Conservation (phyloP, 2,888 invertebrate genomes). For the Punctoribates punctum region DNA sequence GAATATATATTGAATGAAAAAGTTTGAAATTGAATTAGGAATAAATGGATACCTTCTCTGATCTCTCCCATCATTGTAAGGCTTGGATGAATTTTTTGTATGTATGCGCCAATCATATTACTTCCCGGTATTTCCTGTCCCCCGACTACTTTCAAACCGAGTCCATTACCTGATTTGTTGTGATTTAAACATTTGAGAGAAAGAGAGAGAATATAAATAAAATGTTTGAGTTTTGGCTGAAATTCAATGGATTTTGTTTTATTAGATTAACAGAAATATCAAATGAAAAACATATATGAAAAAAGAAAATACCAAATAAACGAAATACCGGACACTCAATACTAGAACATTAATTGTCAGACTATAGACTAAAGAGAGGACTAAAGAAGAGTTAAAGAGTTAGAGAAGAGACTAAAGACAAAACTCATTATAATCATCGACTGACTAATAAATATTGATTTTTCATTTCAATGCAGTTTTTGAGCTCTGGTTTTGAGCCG, state of each 20-base stretch:
- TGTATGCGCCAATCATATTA: conserved; percentile 59
- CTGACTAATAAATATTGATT: conserved; percentile 5
- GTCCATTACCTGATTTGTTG: conserved; percentile 55
- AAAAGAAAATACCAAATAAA: neutral
- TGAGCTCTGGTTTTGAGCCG: neutral
- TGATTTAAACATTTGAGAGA: neutral
- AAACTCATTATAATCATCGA: too few species aligned
- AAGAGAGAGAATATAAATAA: neutral
- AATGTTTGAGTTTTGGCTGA: neutral
- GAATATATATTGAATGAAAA: too few species aligned
- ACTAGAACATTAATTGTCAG: neutral
- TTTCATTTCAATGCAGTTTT: neutral
- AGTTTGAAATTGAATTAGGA: neutral
- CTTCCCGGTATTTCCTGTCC: conserved; percentile 59
- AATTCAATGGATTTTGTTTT: neutral
- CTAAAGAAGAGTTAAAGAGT: neutral
- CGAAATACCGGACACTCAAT: conserved; percentile 8
- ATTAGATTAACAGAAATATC: neutral
- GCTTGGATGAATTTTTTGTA: conserved; percentile 59
- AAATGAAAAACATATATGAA: neutral
- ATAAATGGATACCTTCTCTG: conserved; percentile 57
- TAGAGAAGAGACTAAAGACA: conserved; percentile 4
- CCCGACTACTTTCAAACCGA: conserved; percentile 62
- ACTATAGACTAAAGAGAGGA: conserved; percentile 1
- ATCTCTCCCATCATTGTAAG: conserved; percentile 61